Evolutionary conservation across 2,113 vertebrate genomes (phyloP).

Genomic region (Cheirogaleus medius): DNA sequence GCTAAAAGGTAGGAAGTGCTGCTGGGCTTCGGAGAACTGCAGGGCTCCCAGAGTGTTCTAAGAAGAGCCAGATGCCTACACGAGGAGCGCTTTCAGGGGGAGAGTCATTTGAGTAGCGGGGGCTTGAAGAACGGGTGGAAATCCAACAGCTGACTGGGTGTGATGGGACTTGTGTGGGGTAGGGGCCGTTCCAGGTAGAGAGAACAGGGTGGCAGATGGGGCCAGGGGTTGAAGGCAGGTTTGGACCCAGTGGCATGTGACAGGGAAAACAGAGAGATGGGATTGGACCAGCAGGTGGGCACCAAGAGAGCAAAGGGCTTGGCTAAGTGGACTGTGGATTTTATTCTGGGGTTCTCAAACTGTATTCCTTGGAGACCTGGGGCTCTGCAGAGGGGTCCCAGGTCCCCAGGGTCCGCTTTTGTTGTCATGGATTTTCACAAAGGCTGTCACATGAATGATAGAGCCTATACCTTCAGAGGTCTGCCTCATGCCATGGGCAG

Average conservation of each 20-base stretch:
- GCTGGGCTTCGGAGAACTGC: neutral
- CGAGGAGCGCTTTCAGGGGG: fast-evolving
- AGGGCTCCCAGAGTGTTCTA: neutral
- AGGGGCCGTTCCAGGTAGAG: neutral
- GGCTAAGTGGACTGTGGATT: neutral
- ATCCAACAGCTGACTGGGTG: neutral
- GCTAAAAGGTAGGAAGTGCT: constrained; percentile 55
- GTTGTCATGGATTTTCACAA: neutral
- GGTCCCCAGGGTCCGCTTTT: neutral
- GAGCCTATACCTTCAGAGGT: neutral
- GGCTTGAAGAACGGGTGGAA: neutral
- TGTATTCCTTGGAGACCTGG: neutral
- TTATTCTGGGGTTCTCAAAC: neutral
- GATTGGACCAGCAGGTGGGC: neutral
- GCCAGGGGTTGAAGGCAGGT: neutral
- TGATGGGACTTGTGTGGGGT: neutral
- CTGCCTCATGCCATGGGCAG: fast-evolving
- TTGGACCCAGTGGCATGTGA: neutral
- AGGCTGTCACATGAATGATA: neutral
- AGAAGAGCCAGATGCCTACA: neutral
- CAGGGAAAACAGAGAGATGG: neutral
- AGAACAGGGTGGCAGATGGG: neutral
- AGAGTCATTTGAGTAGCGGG: fast-evolving
- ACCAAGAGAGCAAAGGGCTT: neutral
- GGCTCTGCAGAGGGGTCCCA: neutral